These are phyloP conservation scores for Hylia prasina DNA, from an alignment of 2,113 vertebrate species.

Conservation along the genomic window DNA sequence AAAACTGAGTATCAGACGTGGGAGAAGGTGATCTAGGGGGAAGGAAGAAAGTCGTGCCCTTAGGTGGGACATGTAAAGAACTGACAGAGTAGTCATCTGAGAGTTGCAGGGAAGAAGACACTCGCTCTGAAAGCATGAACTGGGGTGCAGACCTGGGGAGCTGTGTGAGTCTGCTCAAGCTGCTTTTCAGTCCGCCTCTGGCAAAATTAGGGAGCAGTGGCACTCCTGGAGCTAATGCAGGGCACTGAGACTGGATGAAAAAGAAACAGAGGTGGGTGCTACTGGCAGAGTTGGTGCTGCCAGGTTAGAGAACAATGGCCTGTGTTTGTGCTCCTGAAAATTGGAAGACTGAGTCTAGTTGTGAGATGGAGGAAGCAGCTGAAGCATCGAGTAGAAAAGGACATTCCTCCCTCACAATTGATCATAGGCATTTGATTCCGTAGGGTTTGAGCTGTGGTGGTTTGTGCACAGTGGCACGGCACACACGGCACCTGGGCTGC, in stretches of 20 bases:
- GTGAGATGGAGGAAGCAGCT: not conserved
- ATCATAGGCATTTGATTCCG: fast-evolving
- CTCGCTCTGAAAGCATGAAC: not conserved
- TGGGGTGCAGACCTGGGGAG: not conserved
- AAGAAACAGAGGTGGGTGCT: not conserved
- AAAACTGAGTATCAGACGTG: not conserved
- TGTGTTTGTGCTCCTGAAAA: not conserved
- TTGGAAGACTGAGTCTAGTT: not conserved
- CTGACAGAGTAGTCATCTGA: not conserved
- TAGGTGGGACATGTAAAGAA: not conserved
- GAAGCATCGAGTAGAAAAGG: not conserved
- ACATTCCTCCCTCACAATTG: not conserved
- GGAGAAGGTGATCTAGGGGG: not conserved
- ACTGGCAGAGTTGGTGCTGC: not conserved
- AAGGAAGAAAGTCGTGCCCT: not conserved
- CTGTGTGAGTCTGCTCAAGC: not conserved
- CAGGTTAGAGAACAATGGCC: not conserved
- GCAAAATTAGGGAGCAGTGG: not conserved
- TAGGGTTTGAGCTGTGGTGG: not conserved
- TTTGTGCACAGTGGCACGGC: not conserved
- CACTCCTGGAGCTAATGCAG: not conserved
- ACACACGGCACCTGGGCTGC: fast-evolving
- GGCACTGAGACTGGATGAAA: not conserved
- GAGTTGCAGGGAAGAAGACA: not conserved
- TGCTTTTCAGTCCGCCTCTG: not conserved